phyloP scores from a whole-genome alignment of 2,797 vertebrate species.

The Diglossa cyanea region DNA sequence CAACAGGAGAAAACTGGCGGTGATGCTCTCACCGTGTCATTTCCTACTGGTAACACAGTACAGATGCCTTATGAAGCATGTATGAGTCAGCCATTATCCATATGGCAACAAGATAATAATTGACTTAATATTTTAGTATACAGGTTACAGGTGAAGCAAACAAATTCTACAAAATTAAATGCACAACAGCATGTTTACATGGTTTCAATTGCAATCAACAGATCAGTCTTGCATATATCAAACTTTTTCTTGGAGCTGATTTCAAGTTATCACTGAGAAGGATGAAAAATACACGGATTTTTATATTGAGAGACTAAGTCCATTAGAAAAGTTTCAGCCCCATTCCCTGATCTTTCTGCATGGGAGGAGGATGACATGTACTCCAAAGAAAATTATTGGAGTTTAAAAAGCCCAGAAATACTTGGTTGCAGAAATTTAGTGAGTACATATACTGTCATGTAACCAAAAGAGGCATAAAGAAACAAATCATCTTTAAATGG shows the following conservation, averaged over 20 bases:
- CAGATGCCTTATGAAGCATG: neutral
- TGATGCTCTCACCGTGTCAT: neutral
- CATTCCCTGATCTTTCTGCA: neutral
- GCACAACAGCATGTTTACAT: neutral
- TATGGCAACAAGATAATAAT: neutral
- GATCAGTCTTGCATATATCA: neutral
- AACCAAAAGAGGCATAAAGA: neutral
- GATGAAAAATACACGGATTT: neutral
- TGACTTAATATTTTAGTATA: neutral
- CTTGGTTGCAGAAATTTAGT: neutral
- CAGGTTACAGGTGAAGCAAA: neutral
- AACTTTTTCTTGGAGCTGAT: neutral
- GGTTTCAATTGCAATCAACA: neutral
- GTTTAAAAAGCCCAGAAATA: neutral
- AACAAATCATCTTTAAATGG: neutral
- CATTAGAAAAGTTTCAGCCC: neutral
- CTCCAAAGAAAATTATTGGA: neutral
- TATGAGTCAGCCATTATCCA: neutral
- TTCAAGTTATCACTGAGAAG: neutral
- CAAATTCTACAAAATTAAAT: neutral
- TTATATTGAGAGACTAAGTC: neutral
- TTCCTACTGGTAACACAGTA: neutral
- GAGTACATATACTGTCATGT: neutral
- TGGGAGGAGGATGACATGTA: neutral
- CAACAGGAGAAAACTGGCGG: neutral